phyloP scores from a whole-genome alignment of 2,888 invertebrate species.

The Dendrolimus houi region DNA sequence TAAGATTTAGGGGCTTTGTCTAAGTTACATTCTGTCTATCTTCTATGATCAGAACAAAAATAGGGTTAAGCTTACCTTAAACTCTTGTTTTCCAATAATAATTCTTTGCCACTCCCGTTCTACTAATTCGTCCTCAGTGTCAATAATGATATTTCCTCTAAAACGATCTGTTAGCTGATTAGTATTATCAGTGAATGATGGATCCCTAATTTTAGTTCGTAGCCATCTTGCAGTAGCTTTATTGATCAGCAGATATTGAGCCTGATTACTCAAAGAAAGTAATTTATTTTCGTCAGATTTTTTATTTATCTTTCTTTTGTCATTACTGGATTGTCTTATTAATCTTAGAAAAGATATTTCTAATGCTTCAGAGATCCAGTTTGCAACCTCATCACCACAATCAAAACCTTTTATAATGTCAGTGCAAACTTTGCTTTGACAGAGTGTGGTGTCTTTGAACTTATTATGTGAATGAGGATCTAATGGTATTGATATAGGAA shows the following conservation, averaged over 20 bases:
- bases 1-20: no score
- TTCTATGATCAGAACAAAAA: no score
- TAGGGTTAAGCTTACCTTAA: slow-evolving; percentile 71
- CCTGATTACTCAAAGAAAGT: slow-evolving; percentile 85
- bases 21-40: no score
- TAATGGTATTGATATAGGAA: slow-evolving; percentile 71
- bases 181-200: slow-evolving; percentile 62
- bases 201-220: slow-evolving; percentile 73
- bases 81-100: slow-evolving; percentile 78
- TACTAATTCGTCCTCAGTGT: slow-evolving; percentile 82
- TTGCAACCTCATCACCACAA: slow-evolving; percentile 87
- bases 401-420: slow-evolving; percentile 87
- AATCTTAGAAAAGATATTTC: slow-evolving; percentile 81
- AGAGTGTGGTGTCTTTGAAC: slow-evolving; percentile 59
- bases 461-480: slow-evolving; percentile 30
- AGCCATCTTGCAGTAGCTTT: slow-evolving; percentile 86
- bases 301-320: slow-evolving; percentile 45
- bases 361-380: slow-evolving; percentile 88
- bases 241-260: slow-evolving; percentile 90
- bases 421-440: slow-evolving; percentile 90
- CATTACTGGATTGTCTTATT: slow-evolving; percentile 74
- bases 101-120: slow-evolving; percentile 85
- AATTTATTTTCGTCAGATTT: slow-evolving; percentile 35
- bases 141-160: slow-evolving; percentile 92
- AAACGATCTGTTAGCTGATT: slow-evolving; percentile 85